Evolutionary conservation across 35 echinoderm and acorn worm genomes (phyloP).

Genomic region (Nesometra sesokonis): DNA sequence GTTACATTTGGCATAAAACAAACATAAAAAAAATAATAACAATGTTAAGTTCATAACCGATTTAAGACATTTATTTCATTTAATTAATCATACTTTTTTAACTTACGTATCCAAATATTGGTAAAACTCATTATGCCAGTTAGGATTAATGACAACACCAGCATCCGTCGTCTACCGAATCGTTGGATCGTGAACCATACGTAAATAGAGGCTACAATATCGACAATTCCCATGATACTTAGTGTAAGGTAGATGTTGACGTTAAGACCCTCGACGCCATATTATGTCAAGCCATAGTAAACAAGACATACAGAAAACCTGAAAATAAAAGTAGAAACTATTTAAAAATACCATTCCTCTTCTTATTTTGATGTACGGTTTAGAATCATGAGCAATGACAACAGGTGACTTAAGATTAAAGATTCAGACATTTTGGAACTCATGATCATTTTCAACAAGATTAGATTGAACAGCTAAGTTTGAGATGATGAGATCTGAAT

Average conservation of each 20-base stretch:
- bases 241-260: not conserved
- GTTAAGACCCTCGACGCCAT: not conserved
- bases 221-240: not conserved
- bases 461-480: too few relatives aligned
- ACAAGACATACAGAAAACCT: not conserved
- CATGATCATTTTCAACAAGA: too few relatives aligned
- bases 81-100: not conserved
- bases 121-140: not conserved
- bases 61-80: too few relatives aligned
- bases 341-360: too few relatives aligned
- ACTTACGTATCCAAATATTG: not conserved
- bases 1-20: too few relatives aligned
- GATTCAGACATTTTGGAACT: too few relatives aligned
- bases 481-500: too few relatives aligned
- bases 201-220: not conserved
- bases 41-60: too few relatives aligned
- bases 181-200: not conserved
- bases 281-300: not conserved
- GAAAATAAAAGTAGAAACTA: not conserved
- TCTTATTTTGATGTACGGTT: too few relatives aligned
- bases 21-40: too few relatives aligned
- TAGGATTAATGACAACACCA: not conserved
- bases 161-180: not conserved
- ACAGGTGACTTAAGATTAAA: too few relatives aligned
- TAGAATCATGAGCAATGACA: too few relatives aligned